Evolutionary conservation across 2,888 invertebrate genomes (phyloP), one percentile per base, ranked within the genome.

Genomic region (Diloba caeruleocephala): DNA sequence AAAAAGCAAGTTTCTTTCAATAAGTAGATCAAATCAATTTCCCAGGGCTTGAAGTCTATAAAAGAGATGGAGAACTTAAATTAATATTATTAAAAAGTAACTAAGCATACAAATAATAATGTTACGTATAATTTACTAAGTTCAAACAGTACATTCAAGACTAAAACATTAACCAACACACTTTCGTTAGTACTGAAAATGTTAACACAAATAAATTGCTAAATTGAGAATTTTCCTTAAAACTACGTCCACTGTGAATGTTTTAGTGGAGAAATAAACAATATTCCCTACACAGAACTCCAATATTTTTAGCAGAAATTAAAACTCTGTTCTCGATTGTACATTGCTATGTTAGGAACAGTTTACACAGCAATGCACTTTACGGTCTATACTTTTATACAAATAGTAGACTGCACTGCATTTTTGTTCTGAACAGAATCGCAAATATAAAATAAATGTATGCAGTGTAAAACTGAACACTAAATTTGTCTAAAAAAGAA

Each of bases 291-390:
- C 10, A 12, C 9, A 28, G 10, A 28, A 31, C 10, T 8, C 23
- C 28, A 10, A 29, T 29, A 38, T 42, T 56, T 56, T 46, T 39
- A 43, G 31, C 12, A 10, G 21, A 15, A 41, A 44, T 50, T 44
- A 48, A 46, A 62, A 57, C 42, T 32, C 32, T 51, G 26, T 51
- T 51, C 42, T 31, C 51, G 46, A 55, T 43, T 69, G 42, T 69
- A 54, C 54, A 25, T 44, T 37, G 15, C 69, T 13, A 42, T 68
- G 54, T 71, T 61, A 51, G 50, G 10, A 71, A 34, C 33, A 45
- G 50, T 51, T 49, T 58, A 69, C 68, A 69, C 67, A 55, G 19
- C 54, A 66, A 55, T 71, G 67, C 68, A 69, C 68, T 69, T 58
- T 66, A 46, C 25, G 36, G 38, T 45, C 29, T 25, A 26, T 50